These are phyloP conservation scores for Lepisosteus osseus DNA, from an alignment of 2,113 vertebrate genomes.

Conservation along the genomic window DNA sequence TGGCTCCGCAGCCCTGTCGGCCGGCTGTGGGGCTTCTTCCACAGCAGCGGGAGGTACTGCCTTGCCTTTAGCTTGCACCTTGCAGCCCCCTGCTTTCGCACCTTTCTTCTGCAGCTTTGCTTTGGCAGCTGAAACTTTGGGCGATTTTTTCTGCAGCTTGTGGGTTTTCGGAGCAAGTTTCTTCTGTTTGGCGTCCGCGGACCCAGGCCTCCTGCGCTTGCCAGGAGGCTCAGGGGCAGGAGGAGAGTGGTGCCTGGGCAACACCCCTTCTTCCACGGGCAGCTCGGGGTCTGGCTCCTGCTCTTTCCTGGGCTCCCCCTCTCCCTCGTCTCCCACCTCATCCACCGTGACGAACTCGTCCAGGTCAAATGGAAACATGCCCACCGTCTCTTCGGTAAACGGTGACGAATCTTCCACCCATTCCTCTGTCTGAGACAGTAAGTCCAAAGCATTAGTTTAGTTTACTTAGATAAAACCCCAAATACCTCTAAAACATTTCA, in stretches of 20 bases:
- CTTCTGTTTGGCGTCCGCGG: conserved; percentile 3
- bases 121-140: not conserved
- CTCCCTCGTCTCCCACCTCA: conserved; percentile 72
- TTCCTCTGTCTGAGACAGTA: conserved; percentile 7
- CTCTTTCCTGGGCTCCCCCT: conserved; percentile 19
- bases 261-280: conserved; percentile 28
- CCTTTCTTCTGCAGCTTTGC: conserved; percentile 1
- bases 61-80: not conserved
- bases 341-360: conserved; percentile 86
- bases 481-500: no score
- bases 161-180: conserved; percentile 3
- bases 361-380: conserved; percentile 69
- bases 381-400: conserved; percentile 38
- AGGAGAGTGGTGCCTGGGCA: conserved; percentile 19
- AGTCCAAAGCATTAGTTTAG: not conserved
- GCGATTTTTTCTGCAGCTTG: conserved; percentile 10
- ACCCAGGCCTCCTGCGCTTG: conserved; percentile 51
- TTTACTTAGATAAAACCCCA: no score
- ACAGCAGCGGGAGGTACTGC: not conserved
- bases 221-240: conserved; percentile 25
- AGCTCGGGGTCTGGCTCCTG: conserved; percentile 33
- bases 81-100: conserved; percentile 3
- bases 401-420: conserved; percentile 31
- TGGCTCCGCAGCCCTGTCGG: not conserved
- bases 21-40: not conserved